Conservation (phyloP, 2,113 vertebrate species). For the Syrrhaptes paradoxus region DNA sequence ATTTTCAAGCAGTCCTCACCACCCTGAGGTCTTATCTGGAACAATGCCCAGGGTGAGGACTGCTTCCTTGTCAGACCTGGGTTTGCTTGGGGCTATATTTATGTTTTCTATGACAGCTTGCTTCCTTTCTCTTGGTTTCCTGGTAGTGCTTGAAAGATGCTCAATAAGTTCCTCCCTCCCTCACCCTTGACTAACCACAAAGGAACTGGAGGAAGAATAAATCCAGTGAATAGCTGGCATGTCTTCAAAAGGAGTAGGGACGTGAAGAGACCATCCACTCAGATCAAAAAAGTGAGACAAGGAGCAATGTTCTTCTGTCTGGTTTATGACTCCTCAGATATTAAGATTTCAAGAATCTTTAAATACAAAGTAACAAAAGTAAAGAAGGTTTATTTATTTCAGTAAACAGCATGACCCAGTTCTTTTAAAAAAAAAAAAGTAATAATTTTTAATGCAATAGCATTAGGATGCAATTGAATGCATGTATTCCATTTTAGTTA, state of each 20-base stretch:
- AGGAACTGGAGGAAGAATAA: not conserved
- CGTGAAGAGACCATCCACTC: not conserved
- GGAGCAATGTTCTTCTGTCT: not conserved
- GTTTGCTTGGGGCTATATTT: not conserved
- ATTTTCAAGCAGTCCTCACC: not conserved
- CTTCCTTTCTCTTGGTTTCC: not conserved
- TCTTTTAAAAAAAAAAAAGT: not conserved
- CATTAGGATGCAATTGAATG: not conserved
- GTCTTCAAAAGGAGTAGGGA: not conserved
- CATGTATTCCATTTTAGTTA: not conserved
- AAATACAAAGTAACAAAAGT: not conserved
- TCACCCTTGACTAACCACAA: accelerated
- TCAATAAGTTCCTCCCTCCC: too few relatives aligned
- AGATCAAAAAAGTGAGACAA: not conserved
- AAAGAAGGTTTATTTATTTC: not conserved
- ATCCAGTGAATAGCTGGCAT: not conserved
- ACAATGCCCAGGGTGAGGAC: too few relatives aligned
- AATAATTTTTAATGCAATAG: not conserved
- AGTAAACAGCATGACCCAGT: not conserved
- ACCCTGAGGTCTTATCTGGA: not conserved
- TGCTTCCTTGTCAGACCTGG: not conserved
- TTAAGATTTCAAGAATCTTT: not conserved
- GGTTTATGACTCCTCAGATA: not conserved
- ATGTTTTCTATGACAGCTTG: not conserved
- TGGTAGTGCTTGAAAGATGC: not conserved